Percentiles rank a stretch among this genome's conserved stretches.
Evolutionary conservation across 2,113 vertebrate species (phyloP).

Genomic region (Trichechus manatus): DNA sequence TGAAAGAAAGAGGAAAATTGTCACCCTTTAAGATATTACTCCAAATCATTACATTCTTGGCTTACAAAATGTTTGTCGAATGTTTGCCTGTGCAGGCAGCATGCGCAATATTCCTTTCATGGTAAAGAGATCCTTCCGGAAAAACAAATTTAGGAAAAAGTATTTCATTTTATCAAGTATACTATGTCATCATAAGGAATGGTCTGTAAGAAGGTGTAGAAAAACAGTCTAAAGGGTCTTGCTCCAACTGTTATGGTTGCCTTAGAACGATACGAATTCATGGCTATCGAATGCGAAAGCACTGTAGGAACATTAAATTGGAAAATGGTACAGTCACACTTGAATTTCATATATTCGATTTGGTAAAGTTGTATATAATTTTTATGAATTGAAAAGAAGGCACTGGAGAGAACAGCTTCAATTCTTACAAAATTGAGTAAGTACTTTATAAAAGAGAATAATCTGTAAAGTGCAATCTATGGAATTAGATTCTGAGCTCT

Average conservation of each 20-base stretch:
- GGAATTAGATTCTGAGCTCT: background rate
- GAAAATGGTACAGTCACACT: background rate
- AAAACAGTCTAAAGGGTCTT: background rate
- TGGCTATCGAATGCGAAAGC: background rate
- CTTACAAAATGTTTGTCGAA: background rate
- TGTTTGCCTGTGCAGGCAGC: background rate
- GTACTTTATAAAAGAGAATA: background rate
- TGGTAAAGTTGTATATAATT: background rate
- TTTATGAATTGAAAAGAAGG: slow-evolving; percentile 41
- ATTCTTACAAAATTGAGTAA: slow-evolving; percentile 35
- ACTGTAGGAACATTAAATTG: background rate
- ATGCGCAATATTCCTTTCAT: background rate
- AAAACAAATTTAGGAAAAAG: slow-evolving; percentile 38
- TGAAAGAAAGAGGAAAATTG: background rate
- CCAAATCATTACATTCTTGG: background rate
- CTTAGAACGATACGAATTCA: background rate
- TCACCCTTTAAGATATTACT: background rate
- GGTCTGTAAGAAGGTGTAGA: background rate
- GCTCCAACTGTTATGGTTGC: background rate
- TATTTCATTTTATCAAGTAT: background rate
- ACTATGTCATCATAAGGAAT: background rate
- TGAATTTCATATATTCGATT: slow-evolving; percentile 20
- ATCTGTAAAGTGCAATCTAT: background rate
- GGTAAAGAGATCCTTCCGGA: background rate
- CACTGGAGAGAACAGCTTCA: background rate